These are phyloP conservation scores for Tor tambroides DNA, from an alignment of 2,113 vertebrate genomes.

Conservation along the genomic window DNA sequence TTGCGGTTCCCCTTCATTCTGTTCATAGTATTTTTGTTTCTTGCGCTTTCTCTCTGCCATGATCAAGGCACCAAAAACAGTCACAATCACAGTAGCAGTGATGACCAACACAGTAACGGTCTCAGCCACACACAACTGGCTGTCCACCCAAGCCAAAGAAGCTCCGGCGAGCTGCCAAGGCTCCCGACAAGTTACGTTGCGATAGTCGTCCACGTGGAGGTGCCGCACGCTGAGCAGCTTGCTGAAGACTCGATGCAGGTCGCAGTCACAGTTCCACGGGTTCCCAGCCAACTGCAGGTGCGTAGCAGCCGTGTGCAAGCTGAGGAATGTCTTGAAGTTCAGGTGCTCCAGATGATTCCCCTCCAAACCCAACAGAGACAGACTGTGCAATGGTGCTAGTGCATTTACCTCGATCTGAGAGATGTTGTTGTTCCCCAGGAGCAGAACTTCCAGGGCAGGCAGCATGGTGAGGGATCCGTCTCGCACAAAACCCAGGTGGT, in stretches of 20 bases:
- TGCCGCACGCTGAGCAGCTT: conserved; percentile 76
- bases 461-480: conserved; percentile 72
- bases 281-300: conserved; percentile 76
- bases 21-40: conserved; percentile 64
- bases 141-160: conserved; percentile 71
- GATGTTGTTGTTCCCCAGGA: conserved; percentile 75
- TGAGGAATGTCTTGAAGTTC: conserved; percentile 76
- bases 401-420: conserved; percentile 70
- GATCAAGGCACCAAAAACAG: conserved; percentile 73
- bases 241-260: conserved; percentile 75
- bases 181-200: conserved; percentile 69
- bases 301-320: conserved; percentile 70
- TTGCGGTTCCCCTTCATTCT: conserved; percentile 53
- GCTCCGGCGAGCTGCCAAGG: conserved; percentile 69
- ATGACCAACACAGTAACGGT: conserved; percentile 75
- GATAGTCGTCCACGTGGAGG: conserved; percentile 76
- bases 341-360: conserved; percentile 74
- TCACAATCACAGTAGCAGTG: conserved; percentile 73
- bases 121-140: conserved; percentile 75
- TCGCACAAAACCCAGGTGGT: conserved; percentile 64
- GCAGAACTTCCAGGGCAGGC: conserved; percentile 76
- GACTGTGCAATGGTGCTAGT: conserved; percentile 69
- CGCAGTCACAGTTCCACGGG: conserved; percentile 77
- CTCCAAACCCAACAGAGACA: conserved; percentile 69
- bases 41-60: conserved; percentile 77